These are phyloP conservation scores for Ooceraea biroi DNA, from an alignment of 1,140 invertebrate genomes.

Conservation along the genomic window DNA sequence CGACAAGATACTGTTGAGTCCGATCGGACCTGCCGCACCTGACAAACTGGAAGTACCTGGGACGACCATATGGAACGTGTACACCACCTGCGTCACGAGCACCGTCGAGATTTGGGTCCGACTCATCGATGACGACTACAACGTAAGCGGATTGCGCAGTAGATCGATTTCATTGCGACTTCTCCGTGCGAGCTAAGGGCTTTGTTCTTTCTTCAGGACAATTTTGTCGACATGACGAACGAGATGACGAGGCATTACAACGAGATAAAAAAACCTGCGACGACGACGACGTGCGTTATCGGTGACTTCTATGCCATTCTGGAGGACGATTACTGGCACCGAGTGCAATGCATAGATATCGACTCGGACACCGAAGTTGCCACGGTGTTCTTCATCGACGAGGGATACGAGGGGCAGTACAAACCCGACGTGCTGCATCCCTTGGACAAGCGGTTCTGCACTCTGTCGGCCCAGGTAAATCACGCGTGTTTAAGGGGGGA, in stretches of 20 bases:
- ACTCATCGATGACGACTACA: slow-evolving; percentile 87
- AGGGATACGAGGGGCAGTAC: slow-evolving; percentile 87
- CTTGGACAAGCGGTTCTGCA: slow-evolving; percentile 87
- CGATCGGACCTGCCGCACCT: slow-evolving; percentile 70
- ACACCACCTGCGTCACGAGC: slow-evolving; percentile 86
- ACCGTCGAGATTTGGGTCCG: slow-evolving; percentile 87
- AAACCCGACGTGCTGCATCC: slow-evolving; percentile 85
- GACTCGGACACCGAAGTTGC: slow-evolving; percentile 81
- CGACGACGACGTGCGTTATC: slow-evolving; percentile 55
- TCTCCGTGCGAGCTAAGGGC: slow-evolving; percentile 15
- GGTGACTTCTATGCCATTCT: slow-evolving; percentile 88
- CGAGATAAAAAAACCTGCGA: slow-evolving; percentile 70
- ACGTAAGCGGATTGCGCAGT: slow-evolving; percentile 84
- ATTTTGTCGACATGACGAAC: slow-evolving; percentile 85
- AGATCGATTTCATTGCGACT: not conserved
- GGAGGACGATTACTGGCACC: slow-evolving; percentile 87
- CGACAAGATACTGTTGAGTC: slow-evolving; percentile 67
- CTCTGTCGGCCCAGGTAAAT: slow-evolving; percentile 87
- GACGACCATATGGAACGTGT: slow-evolving; percentile 86
- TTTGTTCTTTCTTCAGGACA: slow-evolving; percentile 82
- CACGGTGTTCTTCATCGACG: slow-evolving; percentile 89
- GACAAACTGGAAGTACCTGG: slow-evolving; percentile 85
- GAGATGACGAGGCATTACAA: slow-evolving; percentile 88
- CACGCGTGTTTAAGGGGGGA: not conserved
- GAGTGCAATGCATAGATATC: slow-evolving; percentile 87